Conservation (phyloP, 2,888 invertebrate genomes). For the Oscheius myriophilus region DNA sequence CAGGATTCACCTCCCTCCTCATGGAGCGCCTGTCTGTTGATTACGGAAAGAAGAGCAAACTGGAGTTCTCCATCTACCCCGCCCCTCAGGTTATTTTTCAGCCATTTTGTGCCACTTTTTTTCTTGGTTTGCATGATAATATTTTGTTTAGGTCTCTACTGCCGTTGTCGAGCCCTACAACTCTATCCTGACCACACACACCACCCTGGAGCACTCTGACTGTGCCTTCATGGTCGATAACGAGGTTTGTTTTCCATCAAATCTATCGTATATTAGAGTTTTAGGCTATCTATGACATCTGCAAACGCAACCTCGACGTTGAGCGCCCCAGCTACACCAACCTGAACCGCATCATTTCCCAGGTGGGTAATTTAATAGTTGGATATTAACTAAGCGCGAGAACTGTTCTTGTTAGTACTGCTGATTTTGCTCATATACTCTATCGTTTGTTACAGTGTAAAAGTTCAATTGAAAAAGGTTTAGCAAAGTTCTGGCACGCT, state of each 20-base stretch:
- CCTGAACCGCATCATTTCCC: conserved; percentile 91
- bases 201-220: conserved; percentile 76
- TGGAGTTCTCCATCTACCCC: conserved; percentile 88
- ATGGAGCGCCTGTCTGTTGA: conserved; percentile 86
- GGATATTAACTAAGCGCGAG: neutral
- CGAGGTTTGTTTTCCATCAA: conserved; percentile 73
- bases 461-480: too few species aligned
- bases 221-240: conserved; percentile 84
- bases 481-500: too few species aligned
- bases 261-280: too few species aligned
- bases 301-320: conserved; percentile 80
- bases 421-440: too few species aligned
- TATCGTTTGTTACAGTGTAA: neutral
- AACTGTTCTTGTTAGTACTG: too few species aligned
- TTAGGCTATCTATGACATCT: conserved; percentile 86
- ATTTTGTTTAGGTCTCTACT: conserved; percentile 71
- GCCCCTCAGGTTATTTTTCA: conserved; percentile 80
- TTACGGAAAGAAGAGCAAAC: conserved; percentile 86
- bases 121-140: too few species aligned
- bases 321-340: conserved; percentile 84
- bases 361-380: conserved; percentile 36
- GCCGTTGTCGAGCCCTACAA: conserved; percentile 87
- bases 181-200: conserved; percentile 93
- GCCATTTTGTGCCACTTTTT: neutral
- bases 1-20: conserved; percentile 86